These are phyloP conservation scores for Megalops cyprinoides DNA, from an alignment of 2,797 vertebrate genomes.

Conservation along the genomic window DNA sequence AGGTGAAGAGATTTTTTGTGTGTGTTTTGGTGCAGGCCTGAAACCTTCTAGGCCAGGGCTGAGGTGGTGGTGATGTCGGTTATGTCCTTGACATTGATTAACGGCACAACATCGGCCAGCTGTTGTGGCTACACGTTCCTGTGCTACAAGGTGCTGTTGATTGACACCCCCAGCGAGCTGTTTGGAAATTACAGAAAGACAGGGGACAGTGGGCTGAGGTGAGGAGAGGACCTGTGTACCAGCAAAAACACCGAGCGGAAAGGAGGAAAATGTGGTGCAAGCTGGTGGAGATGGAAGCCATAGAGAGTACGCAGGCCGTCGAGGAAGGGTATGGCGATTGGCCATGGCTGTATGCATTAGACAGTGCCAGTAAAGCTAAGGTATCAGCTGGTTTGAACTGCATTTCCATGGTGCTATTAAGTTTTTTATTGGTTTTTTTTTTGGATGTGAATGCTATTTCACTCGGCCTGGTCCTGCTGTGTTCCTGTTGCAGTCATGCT, in stretches of 20 bases:
- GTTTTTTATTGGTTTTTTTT: background rate
- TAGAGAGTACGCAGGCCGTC: background rate
- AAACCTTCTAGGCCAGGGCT: too few relatives aligned
- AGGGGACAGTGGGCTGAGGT: background rate
- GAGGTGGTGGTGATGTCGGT: background rate
- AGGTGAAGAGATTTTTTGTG: background rate
- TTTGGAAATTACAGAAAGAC: background rate
- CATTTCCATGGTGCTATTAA: background rate
- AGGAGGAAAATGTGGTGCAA: background rate
- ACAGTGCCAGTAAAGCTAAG: too few relatives aligned
- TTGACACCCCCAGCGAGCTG: background rate
- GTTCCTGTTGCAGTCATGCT: background rate
- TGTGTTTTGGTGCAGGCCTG: background rate
- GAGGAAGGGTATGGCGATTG: background rate
- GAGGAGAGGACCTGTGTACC: background rate
- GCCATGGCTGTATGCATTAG: background rate
- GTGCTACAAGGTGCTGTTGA: background rate
- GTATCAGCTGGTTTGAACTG: too few relatives aligned
- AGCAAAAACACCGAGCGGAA: background rate
- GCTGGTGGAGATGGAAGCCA: background rate
- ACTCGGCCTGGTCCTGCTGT: background rate
- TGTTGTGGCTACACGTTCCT: background rate
- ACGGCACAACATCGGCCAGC: background rate
- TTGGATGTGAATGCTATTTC: background rate
- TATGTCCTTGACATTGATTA: slow-evolving; percentile 11